Conservation (phyloP, 2,797 vertebrate species). For the Paguma larvata region DNA sequence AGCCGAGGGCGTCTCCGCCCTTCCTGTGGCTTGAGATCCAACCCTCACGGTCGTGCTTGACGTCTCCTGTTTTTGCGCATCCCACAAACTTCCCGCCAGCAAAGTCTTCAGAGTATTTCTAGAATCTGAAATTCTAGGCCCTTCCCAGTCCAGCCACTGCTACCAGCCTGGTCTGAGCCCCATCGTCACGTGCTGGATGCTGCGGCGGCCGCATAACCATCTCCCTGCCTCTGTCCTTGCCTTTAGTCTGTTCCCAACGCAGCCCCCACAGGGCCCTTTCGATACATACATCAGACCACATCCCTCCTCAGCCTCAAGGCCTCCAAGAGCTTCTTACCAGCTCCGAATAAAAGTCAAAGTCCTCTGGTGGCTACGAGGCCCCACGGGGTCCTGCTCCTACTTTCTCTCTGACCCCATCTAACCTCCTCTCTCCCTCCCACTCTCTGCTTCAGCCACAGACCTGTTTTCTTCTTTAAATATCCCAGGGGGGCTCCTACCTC, state of each 20-base stretch:
- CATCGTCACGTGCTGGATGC: background rate
- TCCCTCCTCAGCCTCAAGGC: background rate
- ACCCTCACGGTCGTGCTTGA: background rate
- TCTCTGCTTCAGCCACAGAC: background rate
- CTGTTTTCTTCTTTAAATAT: background rate
- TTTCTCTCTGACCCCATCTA: background rate
- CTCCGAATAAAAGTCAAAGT: background rate
- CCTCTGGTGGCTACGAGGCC: background rate
- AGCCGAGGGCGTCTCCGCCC: background rate
- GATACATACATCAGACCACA: background rate
- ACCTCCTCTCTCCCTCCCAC: background rate
- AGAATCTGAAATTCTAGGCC: background rate
- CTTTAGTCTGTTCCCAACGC: background rate
- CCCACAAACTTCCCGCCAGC: background rate
- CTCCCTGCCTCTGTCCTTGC: background rate
- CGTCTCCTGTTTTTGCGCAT: background rate
- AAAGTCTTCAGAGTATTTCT: background rate
- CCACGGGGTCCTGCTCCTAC: background rate
- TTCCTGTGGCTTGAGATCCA: background rate
- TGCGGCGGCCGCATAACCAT: too few species aligned
- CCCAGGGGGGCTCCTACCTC: background rate
- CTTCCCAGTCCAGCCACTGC: background rate
- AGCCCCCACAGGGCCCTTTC: background rate
- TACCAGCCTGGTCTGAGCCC: background rate
- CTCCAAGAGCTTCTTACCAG: background rate